phyloP scores from a whole-genome alignment of 2,888 invertebrate species.

The Ormyrus labotus region DNA sequence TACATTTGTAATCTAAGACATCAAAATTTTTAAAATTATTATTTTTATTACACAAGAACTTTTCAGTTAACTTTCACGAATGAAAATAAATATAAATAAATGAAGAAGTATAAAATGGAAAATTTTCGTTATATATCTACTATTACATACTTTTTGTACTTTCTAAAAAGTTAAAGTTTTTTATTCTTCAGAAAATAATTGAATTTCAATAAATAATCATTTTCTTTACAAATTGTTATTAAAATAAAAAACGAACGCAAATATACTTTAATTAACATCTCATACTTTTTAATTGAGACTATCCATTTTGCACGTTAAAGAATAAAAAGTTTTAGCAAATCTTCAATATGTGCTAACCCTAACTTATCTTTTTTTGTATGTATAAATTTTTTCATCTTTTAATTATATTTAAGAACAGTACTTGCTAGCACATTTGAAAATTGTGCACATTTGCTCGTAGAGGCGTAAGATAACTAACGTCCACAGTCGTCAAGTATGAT shows the following conservation, averaged over 20 bases:
- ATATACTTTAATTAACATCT: neutral
- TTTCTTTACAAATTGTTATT: neutral
- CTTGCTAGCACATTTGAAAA: constrained; percentile 31
- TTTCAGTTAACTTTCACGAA: neutral
- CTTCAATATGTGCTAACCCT: constrained; percentile 18
- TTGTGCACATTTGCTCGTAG: constrained; percentile 22
- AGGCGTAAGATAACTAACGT: constrained; percentile 28
- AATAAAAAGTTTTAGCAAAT: constrained; percentile 12
- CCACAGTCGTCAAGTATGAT: constrained; percentile 39
- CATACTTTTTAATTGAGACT: constrained; percentile 10
- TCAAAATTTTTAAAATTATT: too few species aligned
- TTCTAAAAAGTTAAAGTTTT: constrained; percentile 29
- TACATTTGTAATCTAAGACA: constrained; percentile 12
- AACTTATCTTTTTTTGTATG: constrained; percentile 25
- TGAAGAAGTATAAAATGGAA: constrained; percentile 41
- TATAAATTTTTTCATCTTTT: constrained; percentile 36
- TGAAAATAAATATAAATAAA: constrained; percentile 41
- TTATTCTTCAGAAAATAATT: neutral
- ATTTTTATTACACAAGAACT: neutral
- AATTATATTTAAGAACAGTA: constrained; percentile 41
- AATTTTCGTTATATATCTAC: neutral
- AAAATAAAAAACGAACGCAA: neutral
- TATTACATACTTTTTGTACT: constrained; percentile 28
- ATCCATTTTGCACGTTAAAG: constrained; percentile 18
- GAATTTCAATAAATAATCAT: neutral